Base-by-base conservation (phyloP, 2,888 invertebrate species). In the Eumacrocentrus americanus region DNA sequence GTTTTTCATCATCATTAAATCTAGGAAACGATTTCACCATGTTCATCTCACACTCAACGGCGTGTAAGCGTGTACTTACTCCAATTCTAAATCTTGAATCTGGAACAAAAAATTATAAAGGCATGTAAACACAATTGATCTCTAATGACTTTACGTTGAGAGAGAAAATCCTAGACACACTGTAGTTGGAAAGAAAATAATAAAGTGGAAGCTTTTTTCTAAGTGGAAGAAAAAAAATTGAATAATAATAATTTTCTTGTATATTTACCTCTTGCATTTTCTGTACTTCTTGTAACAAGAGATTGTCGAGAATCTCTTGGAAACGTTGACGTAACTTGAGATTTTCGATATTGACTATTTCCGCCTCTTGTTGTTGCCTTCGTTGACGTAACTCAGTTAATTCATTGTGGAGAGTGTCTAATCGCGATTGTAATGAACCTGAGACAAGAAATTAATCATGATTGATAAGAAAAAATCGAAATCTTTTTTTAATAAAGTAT, bases 341-440 rank as follows among this genome's bases (percentile, higher is more conserved):
- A 79, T 95, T 95, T 75, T 94, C 94, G 76, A 94, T 92, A 46
- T 89, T 90, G 18, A 90, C 87, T 63, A 95, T 89, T 81, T 94
- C 92, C 66, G 88, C 85, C 72, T 94, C 92, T 65, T 93, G 94
- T 70, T 91, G 88, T 57, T 89, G 86, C 62, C 91, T 84, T 51
- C 91, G 86, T 37, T 87, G 86, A 71, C 89, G 89, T 12, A 95
- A 81, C 66, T 92, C 91, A 12, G 88, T 87, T 48, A 95, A 82
- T 77, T 94, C 92, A 9, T 87, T 82, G 54, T 89, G 87, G 2
- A 94, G 79, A 67, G 90, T 89, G 56, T 88, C 87, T 67, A 94
- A 85, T 68, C 91, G 87, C 0, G 84, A 78, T 67, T 84, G 84
- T 71, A 89, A 83, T 61, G 86, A 72, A 70, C 78, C 82, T 82